These are phyloP conservation scores for Laterallus jamaicensis DNA, from an alignment of 2,113 vertebrate genomes.

Conservation along the genomic window DNA sequence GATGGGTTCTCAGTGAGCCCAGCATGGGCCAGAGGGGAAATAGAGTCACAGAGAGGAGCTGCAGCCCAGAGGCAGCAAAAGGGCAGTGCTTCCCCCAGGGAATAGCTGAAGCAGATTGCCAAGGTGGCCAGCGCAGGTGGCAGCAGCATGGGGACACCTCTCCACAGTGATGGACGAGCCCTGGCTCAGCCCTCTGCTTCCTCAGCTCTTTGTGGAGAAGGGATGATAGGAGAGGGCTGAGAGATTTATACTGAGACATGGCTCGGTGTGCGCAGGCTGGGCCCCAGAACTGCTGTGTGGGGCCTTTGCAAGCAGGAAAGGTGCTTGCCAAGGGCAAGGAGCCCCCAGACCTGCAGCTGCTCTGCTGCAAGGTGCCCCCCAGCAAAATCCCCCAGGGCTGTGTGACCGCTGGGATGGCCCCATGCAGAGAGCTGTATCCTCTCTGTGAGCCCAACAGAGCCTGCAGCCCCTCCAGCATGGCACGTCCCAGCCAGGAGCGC, in stretches of 20 bases:
- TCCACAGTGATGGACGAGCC: not conserved
- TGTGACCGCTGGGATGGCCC: not conserved
- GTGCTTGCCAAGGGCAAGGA: not conserved
- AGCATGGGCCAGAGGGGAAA: not conserved
- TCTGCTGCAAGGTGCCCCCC: not conserved
- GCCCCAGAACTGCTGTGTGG: constrained; percentile 8
- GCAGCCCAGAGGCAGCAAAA: not conserved
- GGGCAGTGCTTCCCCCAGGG: accelerated
- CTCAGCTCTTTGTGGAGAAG: not conserved
- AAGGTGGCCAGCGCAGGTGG: not conserved
- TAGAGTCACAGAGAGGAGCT: accelerated
- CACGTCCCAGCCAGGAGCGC: not conserved
- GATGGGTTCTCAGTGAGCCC: not conserved
- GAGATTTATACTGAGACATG: not conserved
- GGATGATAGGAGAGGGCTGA: not conserved
- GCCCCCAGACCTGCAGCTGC: not conserved
- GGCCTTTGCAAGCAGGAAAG: not conserved
- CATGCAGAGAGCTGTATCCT: not conserved
- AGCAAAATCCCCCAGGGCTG: not conserved
- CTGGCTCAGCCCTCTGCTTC: constrained; percentile 58
- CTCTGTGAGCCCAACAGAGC: not conserved
- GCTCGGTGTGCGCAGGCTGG: accelerated
- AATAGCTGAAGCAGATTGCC: not conserved
- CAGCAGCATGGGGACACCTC: not conserved
- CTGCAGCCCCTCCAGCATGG: accelerated